These are phyloP conservation scores for Macrosiphum euphorbiae DNA, from an alignment of 2,888 invertebrate species.

Conservation along the genomic window DNA sequence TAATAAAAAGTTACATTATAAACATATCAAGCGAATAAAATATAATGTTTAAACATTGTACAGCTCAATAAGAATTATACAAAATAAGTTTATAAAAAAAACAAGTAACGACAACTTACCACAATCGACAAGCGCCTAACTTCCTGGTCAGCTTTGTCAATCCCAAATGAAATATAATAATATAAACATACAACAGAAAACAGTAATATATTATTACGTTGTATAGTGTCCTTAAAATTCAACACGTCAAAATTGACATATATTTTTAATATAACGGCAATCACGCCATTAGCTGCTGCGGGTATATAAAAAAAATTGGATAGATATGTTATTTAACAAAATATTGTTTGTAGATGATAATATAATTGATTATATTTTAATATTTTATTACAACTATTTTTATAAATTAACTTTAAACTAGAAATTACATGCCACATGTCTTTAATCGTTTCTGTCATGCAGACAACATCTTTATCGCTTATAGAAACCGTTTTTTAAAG, in stretches of 20 bases:
- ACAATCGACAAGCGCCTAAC: not conserved
- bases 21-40: not conserved
- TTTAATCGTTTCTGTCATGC: not conserved
- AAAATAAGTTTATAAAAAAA: not conserved
- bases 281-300: not conserved
- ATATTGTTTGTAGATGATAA: not conserved
- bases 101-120: not conserved
- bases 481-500: not conserved
- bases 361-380: not conserved
- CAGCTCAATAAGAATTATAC: not conserved
- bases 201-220: not conserved
- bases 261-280: not conserved
- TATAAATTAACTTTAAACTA: not conserved
- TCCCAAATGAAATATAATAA: not conserved
- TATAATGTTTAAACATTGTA: not conserved
- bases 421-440: not conserved
- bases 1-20: not conserved
- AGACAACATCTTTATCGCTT: not conserved
- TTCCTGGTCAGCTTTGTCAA: not conserved
- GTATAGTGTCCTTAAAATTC: not conserved
- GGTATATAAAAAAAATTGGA: not conserved
- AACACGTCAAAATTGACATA: not conserved
- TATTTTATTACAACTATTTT: not conserved
- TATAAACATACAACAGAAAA: not conserved
- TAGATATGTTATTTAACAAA: not conserved